Conservation (phyloP, 2,113 vertebrate genomes). For the Garra rufa region DNA sequence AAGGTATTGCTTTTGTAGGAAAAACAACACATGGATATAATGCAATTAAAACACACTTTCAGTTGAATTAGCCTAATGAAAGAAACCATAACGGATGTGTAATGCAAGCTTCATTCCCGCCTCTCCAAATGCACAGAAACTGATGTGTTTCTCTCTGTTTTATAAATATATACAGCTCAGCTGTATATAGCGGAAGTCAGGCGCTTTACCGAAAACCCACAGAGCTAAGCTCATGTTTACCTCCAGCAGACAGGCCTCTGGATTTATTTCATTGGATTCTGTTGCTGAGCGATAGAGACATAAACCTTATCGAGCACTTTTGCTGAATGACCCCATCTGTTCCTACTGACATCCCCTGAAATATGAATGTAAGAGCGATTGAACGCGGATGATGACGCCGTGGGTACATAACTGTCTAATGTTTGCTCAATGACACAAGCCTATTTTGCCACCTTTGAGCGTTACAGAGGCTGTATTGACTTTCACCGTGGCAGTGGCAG, state of each 20-base stretch:
- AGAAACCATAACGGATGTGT: background rate
- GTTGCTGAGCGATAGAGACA: slow-evolving; percentile 71
- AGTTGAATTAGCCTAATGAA: background rate
- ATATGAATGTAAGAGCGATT: slow-evolving; percentile 13
- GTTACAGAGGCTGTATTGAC: slow-evolving; percentile 46
- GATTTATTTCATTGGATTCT: slow-evolving; percentile 56
- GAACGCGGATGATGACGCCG: background rate
- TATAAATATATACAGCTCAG: slow-evolving; percentile 44
- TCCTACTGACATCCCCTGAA: slow-evolving; percentile 37
- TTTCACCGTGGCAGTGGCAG: slow-evolving; percentile 45
- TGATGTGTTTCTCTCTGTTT: background rate
- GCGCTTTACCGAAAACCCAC: slow-evolving; percentile 49
- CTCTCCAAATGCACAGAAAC: background rate
- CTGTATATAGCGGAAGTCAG: slow-evolving; percentile 18
- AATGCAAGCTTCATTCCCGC: background rate
- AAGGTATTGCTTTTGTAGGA: background rate
- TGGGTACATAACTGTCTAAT: slow-evolving; percentile 31
- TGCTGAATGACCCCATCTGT: slow-evolving; percentile 70
- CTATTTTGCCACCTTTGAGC: slow-evolving; percentile 34
- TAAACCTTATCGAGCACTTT: slow-evolving; percentile 68
- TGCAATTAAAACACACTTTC: background rate
- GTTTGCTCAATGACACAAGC: slow-evolving; percentile 34
- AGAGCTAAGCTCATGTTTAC: slow-evolving; percentile 69
- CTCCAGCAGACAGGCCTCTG: slow-evolving; percentile 61
- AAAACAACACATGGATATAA: background rate